These are phyloP conservation scores for Microchirus variegatus DNA, from an alignment of 2,797 vertebrate species.

Conservation along the genomic window DNA sequence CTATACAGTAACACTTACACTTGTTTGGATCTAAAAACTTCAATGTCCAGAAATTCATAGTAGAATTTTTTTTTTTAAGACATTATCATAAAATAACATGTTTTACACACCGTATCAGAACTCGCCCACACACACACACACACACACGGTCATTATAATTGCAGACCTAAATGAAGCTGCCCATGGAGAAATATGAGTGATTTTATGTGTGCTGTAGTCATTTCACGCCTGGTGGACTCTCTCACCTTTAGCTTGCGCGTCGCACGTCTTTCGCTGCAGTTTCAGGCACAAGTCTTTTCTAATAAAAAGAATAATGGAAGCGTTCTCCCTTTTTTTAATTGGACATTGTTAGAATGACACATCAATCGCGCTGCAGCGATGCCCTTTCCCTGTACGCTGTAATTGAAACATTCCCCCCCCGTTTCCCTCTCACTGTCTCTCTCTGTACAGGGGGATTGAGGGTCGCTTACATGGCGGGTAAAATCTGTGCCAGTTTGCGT, in stretches of 20 bases:
- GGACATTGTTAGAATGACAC: constrained; percentile 85
- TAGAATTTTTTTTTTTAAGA: too few relatives aligned
- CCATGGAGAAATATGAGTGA: constrained; percentile 78
- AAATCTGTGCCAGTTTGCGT: constrained; percentile 42
- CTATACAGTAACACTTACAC: too few relatives aligned
- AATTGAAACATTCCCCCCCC: constrained; percentile 80
- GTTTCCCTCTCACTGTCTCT: constrained; percentile 45
- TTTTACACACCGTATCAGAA: constrained; percentile 45
- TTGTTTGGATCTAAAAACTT: too few relatives aligned
- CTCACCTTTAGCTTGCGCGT: constrained; percentile 77
- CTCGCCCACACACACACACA: constrained; percentile 16
- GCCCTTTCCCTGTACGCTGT: constrained; percentile 80
- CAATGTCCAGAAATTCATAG: too few relatives aligned
- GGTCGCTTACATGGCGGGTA: constrained; percentile 41
- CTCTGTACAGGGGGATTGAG: constrained; percentile 45
- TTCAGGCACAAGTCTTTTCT: constrained; percentile 65
- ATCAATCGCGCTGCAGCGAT: constrained; percentile 79
- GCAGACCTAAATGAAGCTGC: constrained; percentile 72
- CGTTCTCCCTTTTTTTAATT: constrained; percentile 84
- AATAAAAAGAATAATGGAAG: constrained; percentile 82
- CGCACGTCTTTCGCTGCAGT: constrained; percentile 63
- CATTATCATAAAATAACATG: constrained; percentile 24
- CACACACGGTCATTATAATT: constrained; percentile 63
- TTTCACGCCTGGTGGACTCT: constrained; percentile 82
- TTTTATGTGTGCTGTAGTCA: constrained; percentile 81